Conservation (phyloP, 2,113 vertebrate species). For the Oreochromis spilurus region DNA sequence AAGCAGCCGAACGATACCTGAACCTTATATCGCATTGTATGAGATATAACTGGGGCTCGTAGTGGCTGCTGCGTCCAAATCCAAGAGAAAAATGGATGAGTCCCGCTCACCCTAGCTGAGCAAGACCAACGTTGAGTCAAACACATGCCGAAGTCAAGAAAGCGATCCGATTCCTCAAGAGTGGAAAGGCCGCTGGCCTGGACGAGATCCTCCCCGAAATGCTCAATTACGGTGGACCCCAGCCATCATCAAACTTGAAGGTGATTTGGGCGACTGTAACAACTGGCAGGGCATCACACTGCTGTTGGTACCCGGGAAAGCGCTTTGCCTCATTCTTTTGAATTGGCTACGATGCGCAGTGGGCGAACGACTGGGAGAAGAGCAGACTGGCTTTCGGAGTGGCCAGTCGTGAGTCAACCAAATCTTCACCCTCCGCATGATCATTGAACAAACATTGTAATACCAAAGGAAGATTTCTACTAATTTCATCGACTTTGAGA, state of each 20-base stretch:
- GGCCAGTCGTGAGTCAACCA: neutral
- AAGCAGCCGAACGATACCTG: neutral
- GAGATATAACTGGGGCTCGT: neutral
- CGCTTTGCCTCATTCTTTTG: neutral
- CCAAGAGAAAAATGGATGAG: neutral
- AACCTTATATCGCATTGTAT: neutral
- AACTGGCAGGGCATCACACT: neutral
- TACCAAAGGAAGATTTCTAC: neutral
- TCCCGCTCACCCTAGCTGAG: neutral
- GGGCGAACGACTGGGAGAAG: neutral
- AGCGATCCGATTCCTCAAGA: neutral
- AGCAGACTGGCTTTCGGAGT: neutral
- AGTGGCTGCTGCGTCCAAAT: neutral
- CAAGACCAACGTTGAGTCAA: neutral
- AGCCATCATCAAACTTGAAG: neutral
- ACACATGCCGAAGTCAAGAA: neutral
- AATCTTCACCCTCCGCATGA: neutral
- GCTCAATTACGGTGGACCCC: neutral
- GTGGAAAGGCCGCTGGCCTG: neutral
- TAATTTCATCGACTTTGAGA: neutral
- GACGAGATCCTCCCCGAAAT: neutral
- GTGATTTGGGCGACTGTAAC: neutral
- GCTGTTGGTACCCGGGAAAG: neutral
- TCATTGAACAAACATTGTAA: neutral
- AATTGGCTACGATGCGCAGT: neutral